These are phyloP conservation scores for Argyra leucocephala DNA, from an alignment of 2,888 invertebrate species.

Conservation along the genomic window DNA sequence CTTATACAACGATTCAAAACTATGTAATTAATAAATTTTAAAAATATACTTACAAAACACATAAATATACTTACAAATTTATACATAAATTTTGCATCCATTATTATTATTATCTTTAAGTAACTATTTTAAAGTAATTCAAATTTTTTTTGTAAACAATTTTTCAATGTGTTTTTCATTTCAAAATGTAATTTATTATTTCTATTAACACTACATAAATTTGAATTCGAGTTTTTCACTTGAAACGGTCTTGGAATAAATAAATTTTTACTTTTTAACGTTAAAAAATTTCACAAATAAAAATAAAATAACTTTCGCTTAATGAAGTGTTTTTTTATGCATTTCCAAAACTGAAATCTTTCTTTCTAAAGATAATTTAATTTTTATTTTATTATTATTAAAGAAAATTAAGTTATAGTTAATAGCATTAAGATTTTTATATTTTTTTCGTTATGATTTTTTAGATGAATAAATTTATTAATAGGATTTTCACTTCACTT, in stretches of 20 bases:
- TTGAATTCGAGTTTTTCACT: background rate
- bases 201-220: background rate
- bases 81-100: background rate
- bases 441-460: background rate
- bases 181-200: too few relatives aligned
- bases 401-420: too few relatives aligned
- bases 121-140: background rate
- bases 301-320: slow-evolving; percentile 3
- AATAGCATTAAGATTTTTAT: too few relatives aligned
- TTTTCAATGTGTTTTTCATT: too few relatives aligned
- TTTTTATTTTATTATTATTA: too few relatives aligned
- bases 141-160: too few relatives aligned
- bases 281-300: slow-evolving; percentile 2
- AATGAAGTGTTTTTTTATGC: background rate
- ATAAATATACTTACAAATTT: background rate
- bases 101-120: background rate
- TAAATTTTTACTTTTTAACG: background rate
- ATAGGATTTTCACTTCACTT: background rate
- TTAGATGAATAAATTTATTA: background rate
- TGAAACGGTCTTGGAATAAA: background rate
- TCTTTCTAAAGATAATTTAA: background rate
- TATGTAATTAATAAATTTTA: too few relatives aligned
- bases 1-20: too few relatives aligned
- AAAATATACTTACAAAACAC: too few relatives aligned
- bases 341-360: background rate